Evolutionary conservation across 2,888 invertebrate genomes (phyloP), one percentile per base, ranked within the genome.

Genomic region (Sycophila texana): DNA sequence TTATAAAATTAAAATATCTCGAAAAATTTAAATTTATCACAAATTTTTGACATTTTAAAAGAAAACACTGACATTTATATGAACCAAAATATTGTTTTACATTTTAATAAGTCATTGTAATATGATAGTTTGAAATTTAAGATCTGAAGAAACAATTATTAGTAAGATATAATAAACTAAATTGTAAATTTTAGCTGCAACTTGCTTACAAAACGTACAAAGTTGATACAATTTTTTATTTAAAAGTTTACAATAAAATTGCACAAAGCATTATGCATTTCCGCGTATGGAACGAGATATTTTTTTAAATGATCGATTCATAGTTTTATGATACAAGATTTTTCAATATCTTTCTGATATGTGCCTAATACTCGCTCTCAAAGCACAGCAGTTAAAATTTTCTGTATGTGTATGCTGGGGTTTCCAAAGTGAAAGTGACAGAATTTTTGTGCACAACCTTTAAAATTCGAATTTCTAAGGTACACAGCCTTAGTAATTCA

Each of bases 281-380:
- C 73, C 18, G 60, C 60, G 16, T 80, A 73, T 80, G 74, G 77
- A 80, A 80, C 77, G 77, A 77, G 71, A 77, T 22, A 26, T 67
- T 51, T 26, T 63, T 75, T 73, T 53, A 71, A 63, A 75, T 73
- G 75, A 72, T 61, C 30, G 51, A 77, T 77, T 51, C 26, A 75
- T 68, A 71, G 66, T 68, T 80, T 78, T 78, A 76, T 79, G 66
- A 76, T 81, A 81, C 75, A 78, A 77, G 71, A 68, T 75, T 68
- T 58, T 65, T 74, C 49, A 65, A 65, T 65, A 70, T 63, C 66
- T 65, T 75, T 73, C 81, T 85, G 86, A 87, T 87, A 87, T 86
- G 86, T 87, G 83, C 84, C 85, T 85, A 86, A 83, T 77, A 80
- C 82, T 82, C 74, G 75, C 81, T 80, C 74, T 76, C 82, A 81